Evolutionary conservation across 1,140 invertebrate genomes (phyloP).

Genomic region (Apis laboriosa): DNA sequence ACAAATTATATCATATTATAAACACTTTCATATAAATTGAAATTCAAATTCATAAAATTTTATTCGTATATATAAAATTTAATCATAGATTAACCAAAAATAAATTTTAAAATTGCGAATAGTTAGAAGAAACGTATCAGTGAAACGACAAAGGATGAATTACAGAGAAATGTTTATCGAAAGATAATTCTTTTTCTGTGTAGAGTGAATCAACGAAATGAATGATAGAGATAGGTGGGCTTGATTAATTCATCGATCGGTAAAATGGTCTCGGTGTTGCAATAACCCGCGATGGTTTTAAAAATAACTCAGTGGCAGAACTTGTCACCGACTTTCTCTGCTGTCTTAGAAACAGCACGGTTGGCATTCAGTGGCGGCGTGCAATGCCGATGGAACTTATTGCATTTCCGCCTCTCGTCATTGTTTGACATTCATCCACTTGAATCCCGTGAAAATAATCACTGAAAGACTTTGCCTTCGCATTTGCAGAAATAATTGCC

Average conservation of each 20-base stretch:
- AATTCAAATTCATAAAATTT: too few species aligned
- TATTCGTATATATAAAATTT: too few species aligned
- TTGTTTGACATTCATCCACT: constrained; percentile 1
- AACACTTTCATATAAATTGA: too few species aligned
- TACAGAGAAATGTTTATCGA: too few species aligned
- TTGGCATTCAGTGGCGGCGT: constrained; percentile 17
- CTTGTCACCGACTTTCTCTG: constrained; percentile 42
- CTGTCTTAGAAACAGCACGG: constrained; percentile 28
- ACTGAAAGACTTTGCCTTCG: not conserved
- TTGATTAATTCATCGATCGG: constrained; percentile 26
- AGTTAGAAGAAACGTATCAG: too few species aligned
- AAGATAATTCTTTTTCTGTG: too few species aligned
- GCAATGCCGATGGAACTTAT: constrained; percentile 9
- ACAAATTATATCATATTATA: too few species aligned
- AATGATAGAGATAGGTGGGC: not conserved
- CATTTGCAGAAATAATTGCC: not conserved
- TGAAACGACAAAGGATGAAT: too few species aligned
- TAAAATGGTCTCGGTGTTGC: constrained; percentile 1
- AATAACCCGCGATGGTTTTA: constrained; percentile 7
- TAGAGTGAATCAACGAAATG: not conserved
- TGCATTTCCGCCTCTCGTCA: constrained; percentile 19
- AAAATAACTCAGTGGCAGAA: constrained; percentile 33
- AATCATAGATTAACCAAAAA: too few species aligned
- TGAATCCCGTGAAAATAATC: not conserved
- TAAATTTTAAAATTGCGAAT: too few species aligned